A percentile compares a stretch with the other conserved stretches of the same genome.
Conservation (phyloP, 2,113 vertebrate species). For the Salvelinus sp. region DNA sequence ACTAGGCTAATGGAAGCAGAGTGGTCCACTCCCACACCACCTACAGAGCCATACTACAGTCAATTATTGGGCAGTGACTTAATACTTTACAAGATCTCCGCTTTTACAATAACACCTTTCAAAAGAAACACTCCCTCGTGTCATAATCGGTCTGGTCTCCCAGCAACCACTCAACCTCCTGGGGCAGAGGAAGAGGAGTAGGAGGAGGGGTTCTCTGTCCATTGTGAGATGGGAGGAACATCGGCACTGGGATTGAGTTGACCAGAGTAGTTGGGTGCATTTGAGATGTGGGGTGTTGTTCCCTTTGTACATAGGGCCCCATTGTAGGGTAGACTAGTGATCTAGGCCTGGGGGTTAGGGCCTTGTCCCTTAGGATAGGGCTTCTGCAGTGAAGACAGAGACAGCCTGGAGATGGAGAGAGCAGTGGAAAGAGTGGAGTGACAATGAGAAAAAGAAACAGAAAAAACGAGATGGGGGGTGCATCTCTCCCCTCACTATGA, state of each 20-base stretch:
- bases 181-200: constrained; percentile 15
- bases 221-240: constrained; percentile 19
- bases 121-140: constrained; percentile 59
- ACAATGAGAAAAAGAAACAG: constrained; percentile 38
- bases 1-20: too few relatives aligned
- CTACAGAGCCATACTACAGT: too few relatives aligned
- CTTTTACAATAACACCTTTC: constrained; percentile 25
- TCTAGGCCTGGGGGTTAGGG: constrained; percentile 51
- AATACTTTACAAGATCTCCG: neutral
- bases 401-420: constrained; percentile 17
- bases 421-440: constrained; percentile 30
- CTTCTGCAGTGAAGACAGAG: constrained; percentile 59
- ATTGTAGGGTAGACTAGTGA: constrained; percentile 53
- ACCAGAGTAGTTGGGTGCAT: constrained; percentile 49
- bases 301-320: constrained; percentile 44
- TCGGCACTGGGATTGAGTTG: constrained; percentile 56
- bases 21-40: too few relatives aligned
- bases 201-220: neutral
- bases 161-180: constrained; percentile 31
- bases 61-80: too few relatives aligned
- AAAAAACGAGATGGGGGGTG: constrained; percentile 31
- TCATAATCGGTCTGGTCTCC: constrained; percentile 38
- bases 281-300: constrained; percentile 26
- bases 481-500: neutral
- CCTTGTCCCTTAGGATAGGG: constrained; percentile 55